Base-by-base conservation (phyloP, 2,797 vertebrate genomes). In the Peromyscus attwateri region DNA sequence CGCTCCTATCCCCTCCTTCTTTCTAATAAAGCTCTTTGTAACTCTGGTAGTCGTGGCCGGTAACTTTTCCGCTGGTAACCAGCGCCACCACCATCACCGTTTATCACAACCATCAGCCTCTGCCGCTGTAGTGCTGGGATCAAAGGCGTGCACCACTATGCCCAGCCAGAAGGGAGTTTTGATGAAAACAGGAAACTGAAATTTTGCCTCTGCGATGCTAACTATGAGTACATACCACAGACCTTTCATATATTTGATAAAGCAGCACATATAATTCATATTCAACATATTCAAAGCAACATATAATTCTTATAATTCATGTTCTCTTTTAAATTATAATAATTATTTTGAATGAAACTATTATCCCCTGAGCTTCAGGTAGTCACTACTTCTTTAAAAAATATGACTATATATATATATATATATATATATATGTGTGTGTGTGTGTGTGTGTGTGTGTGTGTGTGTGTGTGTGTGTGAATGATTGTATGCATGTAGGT, bases 291-390 rank as follows among this genome's bases (percentile, higher is more conserved):
- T 75, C 23, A 75, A 75, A 43, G 4, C 37, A 43, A 14, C 71
- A 27, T 75, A 6, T 75, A 75, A 75, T 76, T 94, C 52, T 23
- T 90, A 12, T 92, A 57, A 71, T 89, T 80, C 23, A 14, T 73
- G 6, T 85, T 95, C 76, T 91, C 92, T 89, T 90, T 95, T 94
- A 79, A 92, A 93, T 57, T 29, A 89, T 88, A 95, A 75, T 91
- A 80, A 37, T 91, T 60, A 81, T 73, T 93, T 91, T 95, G 37
- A 92, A 91, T 73, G 31, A 87, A 91, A 90, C 14, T 75, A 8
- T 21, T 91, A 14, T 92, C 70, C 4, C 46, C 89, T 77, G 37
- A 52, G 14, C 40, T 71, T 11, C 34, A 93, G 17, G 25, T 66
- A 81, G 11, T 27, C 43, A 64, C 21, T 75, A 64, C 71, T 95